These are phyloP conservation scores for Corythornis vintsioides DNA, from an alignment of 2,113 vertebrate species.

Conservation along the genomic window DNA sequence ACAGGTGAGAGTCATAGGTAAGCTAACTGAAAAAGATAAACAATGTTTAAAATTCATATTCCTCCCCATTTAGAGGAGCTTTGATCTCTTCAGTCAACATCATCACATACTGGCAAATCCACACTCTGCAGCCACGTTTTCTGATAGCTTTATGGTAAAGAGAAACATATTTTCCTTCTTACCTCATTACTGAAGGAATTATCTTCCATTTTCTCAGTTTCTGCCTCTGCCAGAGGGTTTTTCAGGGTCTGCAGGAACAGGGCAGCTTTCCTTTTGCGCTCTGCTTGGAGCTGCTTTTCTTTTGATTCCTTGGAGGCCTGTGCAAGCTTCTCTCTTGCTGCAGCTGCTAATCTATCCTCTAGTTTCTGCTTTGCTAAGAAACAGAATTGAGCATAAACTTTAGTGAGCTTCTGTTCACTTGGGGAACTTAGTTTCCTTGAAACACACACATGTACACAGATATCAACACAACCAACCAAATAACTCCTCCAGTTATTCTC, in stretches of 20 bases:
- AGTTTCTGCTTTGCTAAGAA: constrained; percentile 92
- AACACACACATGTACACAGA: neutral
- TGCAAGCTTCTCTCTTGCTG: constrained; percentile 95
- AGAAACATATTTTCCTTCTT: neutral
- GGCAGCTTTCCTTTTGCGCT: constrained; percentile 94
- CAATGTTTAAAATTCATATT: neutral
- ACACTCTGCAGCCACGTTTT: neutral
- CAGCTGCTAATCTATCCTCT: constrained; percentile 96
- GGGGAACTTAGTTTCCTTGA: neutral
- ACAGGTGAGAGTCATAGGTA: neutral
- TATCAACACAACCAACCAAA: neutral
- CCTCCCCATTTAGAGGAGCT: neutral
- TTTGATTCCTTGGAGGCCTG: constrained; percentile 98
- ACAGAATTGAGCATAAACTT: neutral
- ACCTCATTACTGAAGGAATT: constrained; percentile 80
- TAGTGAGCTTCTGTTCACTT: neutral
- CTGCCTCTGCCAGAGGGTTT: constrained; percentile 83
- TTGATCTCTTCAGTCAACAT: neutral
- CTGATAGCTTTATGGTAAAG: neutral
- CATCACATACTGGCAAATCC: neutral
- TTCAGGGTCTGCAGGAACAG: constrained; percentile 93
- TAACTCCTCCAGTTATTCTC: neutral
- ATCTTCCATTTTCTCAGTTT: constrained; percentile 82
- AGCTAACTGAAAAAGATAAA: neutral
- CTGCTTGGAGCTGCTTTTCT: constrained; percentile 96